phyloP scores from a whole-genome alignment of 2,888 invertebrate genomes.

The Aphodius sticticus region DNA sequence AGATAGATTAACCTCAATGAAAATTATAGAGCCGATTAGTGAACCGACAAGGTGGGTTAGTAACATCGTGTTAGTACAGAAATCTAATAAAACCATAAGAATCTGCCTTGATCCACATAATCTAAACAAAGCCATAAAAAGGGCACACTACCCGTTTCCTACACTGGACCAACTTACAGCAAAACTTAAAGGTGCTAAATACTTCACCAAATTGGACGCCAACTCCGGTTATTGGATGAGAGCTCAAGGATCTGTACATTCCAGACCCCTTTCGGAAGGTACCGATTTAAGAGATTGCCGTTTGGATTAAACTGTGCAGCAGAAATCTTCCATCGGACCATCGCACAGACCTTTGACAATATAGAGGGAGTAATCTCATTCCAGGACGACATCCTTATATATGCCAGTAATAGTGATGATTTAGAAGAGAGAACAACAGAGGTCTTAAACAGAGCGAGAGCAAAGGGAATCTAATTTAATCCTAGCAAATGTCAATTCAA shows the following conservation, averaged over 20 bases:
- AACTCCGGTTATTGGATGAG: not conserved
- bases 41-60: slow-evolving; percentile 20
- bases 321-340: slow-evolving; percentile 40
- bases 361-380: slow-evolving; percentile 38
- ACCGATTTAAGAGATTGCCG: slow-evolving; percentile 36
- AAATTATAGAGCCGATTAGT: slow-evolving; percentile 12
- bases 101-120: slow-evolving; percentile 31
- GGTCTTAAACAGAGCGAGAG: slow-evolving; percentile 29
- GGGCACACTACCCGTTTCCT: slow-evolving; percentile 36
- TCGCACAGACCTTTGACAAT: slow-evolving; percentile 42
- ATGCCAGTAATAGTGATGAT: slow-evolving; percentile 6
- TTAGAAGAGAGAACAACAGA: slow-evolving; percentile 15
- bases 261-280: slow-evolving; percentile 40
- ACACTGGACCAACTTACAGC: slow-evolving; percentile 37
- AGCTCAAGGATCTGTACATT: slow-evolving; percentile 36
- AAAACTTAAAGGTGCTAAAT: slow-evolving; percentile 36
- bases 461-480: slow-evolving; percentile 24
- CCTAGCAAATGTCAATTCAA: slow-evolving; percentile 25
- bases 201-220: slow-evolving; percentile 37
- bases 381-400: slow-evolving; percentile 40
- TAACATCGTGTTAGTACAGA: slow-evolving; percentile 27
- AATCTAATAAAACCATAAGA: slow-evolving; percentile 9
- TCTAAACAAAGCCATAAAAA: slow-evolving; percentile 34
- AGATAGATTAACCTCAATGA: slow-evolving; percentile 13
- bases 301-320: slow-evolving; percentile 36